phyloP scores from a whole-genome alignment of 2,888 invertebrate genomes.

The Zeuzera pyrina region DNA sequence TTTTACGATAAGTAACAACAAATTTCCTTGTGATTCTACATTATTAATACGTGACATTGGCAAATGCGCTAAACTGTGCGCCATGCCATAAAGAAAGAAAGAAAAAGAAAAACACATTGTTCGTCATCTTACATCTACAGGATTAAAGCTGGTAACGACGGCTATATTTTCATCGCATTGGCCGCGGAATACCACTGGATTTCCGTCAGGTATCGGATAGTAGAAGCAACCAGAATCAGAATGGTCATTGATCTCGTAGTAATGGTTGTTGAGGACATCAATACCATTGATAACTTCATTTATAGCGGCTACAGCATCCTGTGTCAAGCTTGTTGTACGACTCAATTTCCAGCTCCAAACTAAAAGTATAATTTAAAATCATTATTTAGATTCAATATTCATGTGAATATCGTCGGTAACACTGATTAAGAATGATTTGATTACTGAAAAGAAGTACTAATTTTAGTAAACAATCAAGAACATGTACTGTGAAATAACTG shows the following conservation, averaged over 20 bases:
- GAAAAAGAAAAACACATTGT: not conserved
- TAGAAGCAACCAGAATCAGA: conserved; percentile 25
- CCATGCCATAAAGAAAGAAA: too few species aligned
- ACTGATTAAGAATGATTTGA: too few species aligned
- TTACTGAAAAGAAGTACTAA: too few species aligned
- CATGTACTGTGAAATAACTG: too few species aligned
- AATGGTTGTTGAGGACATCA: conserved; percentile 24
- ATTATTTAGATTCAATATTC: too few species aligned
- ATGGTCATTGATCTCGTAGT: conserved; percentile 22
- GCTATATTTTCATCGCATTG: conserved; percentile 25
- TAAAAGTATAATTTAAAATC: conserved; percentile 43
- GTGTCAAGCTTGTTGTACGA: conserved; percentile 10
- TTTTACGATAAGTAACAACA: too few species aligned
- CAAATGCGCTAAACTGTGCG: too few species aligned
- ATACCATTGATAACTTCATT: conserved; percentile 9
- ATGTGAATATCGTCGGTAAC: too few species aligned
- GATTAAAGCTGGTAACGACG: conserved; percentile 25
- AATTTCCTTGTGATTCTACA: too few species aligned
- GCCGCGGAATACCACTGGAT: conserved; percentile 26
- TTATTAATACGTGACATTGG: too few species aligned
- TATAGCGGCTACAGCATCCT: conserved; percentile 8
- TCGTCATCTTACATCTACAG: conserved; percentile 20
- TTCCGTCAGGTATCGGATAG: conserved; percentile 16
- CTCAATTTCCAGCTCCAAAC: conserved; percentile 29
- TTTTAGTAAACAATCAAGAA: too few species aligned